Evolutionary conservation across 92 coral and sea anemone genomes (phyloP), one percentile per base, ranked within the genome.

Genomic region (Palythoa caribaeorum): DNA sequence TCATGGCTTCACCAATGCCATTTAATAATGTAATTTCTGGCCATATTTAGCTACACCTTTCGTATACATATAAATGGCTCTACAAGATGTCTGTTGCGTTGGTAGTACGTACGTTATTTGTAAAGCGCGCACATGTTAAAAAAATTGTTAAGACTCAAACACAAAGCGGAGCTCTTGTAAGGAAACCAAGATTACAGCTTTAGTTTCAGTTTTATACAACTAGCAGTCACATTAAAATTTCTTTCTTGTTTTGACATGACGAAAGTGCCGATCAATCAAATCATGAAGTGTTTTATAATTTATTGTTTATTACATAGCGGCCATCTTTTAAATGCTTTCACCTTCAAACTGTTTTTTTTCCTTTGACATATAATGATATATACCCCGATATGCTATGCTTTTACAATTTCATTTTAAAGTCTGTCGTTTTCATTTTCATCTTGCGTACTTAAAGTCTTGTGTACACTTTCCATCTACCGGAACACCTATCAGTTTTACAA

Each of bases 271-370:
- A 38, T 16, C 84, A 37, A 51, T 17, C 39, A 60, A 69, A 63
- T 40, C 38, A 62, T 63, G 60, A 44, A 48, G 76, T 38, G 60
- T 19, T 28, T 16, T 14, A 62, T 81, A 66, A 81, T 81, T 66
- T 81, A 81, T 40, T 81, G 86, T 81, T 81, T 76, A 63, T 81
- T 81, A 78, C 5, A 6, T 36, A 20, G 55, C 60, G 74, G 63
- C 66, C 17, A 28, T 76, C 47, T 40, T 48, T 81, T 80, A 53
- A 80, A 47, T 80, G 35, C 50, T 80, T 60, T 63, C 69, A 38
- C 5, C 16, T 81, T 20, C 75, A 5, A 11, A 81, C n/a, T 6
- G 19, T 16, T 36, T 39, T 51, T 44, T 2, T 28, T 17, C n/a
- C n/a, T 62, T 20, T 17, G 6, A 63, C 35, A 37, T 66, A 39